Evolutionary conservation across 2,797 vertebrate species (phyloP).

Genomic region (Bradypodion ventrale): DNA sequence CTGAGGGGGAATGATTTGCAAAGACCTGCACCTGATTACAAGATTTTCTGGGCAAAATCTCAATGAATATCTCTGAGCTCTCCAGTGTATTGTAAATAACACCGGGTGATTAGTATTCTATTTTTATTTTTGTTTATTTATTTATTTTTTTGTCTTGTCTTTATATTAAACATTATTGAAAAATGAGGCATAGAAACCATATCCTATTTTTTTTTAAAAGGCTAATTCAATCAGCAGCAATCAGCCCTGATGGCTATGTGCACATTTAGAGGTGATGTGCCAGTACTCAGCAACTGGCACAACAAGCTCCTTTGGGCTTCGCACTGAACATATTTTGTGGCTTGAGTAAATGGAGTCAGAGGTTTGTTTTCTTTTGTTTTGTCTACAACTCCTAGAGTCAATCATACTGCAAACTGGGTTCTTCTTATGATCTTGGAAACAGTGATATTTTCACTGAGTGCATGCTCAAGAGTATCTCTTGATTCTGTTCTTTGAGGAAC

Average conservation of each 20-base stretch:
- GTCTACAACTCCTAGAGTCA: neutral
- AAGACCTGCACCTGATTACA: no score
- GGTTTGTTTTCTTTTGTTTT: neutral
- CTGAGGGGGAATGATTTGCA: no score
- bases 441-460: neutral
- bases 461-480: neutral
- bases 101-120: no score
- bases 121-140: no score
- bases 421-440: neutral
- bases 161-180: no score
- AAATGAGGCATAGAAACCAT: no score
- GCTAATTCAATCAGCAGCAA: neutral
- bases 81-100: no score
- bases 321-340: neutral
- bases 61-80: no score
- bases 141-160: no score
- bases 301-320: neutral
- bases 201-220: no score
- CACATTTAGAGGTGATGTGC: neutral
- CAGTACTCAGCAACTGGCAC: no score
- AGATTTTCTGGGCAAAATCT: no score
- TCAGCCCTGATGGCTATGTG: neutral
- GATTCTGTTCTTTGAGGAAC: neutral
- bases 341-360: neutral
- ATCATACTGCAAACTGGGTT: neutral